Conservation (phyloP, 2,113 vertebrate genomes). For the Atherinomorus stipes region DNA sequence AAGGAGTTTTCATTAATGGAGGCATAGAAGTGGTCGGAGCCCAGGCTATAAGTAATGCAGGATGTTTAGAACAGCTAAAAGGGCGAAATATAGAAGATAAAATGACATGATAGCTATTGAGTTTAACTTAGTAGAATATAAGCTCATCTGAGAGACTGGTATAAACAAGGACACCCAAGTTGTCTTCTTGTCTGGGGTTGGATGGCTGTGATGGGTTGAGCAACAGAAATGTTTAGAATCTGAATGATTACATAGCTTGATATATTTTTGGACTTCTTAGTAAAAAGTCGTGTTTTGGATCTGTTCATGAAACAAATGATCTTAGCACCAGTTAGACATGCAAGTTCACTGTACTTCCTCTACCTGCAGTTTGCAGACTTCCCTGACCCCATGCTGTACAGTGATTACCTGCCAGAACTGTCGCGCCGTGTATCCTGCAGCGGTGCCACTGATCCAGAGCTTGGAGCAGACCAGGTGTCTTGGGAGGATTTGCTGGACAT, state of each 20-base stretch:
- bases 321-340: neutral
- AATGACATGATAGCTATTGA: too few species aligned
- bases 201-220: too few species aligned
- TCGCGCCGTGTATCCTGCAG: constrained; percentile 83
- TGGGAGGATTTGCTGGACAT: constrained; percentile 93
- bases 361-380: constrained; percentile 89
- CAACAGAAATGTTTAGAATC: too few species aligned
- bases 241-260: neutral
- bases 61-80: too few species aligned
- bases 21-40: constrained; percentile 9
- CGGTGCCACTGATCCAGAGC: constrained; percentile 80
- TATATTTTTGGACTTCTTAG: neutral
- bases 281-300: neutral
- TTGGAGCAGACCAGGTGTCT: constrained; percentile 85
- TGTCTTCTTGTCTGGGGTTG: neutral
- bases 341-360: neutral
- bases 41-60: too few species aligned
- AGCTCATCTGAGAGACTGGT: neutral
- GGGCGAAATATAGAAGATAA: too few species aligned
- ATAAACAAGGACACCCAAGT: neutral
- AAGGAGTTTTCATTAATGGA: constrained; percentile 3
- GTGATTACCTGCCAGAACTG: constrained; percentile 92
- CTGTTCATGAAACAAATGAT: neutral
- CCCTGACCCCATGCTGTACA: constrained; percentile 93
- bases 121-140: neutral